A percentile compares a stretch with the other conserved stretches of the same genome.
Evolutionary conservation across 2,888 invertebrate genomes (phyloP).

Genomic region (Patella caerulea): DNA sequence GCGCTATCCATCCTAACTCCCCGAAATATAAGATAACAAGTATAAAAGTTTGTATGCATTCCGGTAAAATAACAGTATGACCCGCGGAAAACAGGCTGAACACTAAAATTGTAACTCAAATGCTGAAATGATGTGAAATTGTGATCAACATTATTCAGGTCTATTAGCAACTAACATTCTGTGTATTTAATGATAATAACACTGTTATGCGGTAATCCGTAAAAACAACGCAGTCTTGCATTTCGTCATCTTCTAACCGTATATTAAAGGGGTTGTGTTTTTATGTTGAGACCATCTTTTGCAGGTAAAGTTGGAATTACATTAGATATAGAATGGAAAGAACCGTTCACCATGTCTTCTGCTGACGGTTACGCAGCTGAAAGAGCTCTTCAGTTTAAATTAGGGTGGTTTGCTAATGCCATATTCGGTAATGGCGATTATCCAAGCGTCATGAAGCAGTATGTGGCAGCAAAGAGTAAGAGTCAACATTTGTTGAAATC

Average conservation of each 20-base stretch:
- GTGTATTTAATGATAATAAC: too few relatives aligned
- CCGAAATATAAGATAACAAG: too few relatives aligned
- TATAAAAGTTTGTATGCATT: too few relatives aligned
- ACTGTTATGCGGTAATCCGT: too few relatives aligned
- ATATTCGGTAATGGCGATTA: conserved; percentile 74
- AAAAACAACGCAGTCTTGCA: too few relatives aligned
- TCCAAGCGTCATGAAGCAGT: conserved; percentile 60
- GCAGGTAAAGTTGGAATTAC: conserved; percentile 55
- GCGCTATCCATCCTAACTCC: too few relatives aligned
- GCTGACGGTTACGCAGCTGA: conserved; percentile 56
- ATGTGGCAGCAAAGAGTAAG: conserved; percentile 49
- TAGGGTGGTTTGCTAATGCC: conserved; percentile 69
- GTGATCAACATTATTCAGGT: neutral
- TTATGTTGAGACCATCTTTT: neutral
- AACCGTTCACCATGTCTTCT: conserved; percentile 44
- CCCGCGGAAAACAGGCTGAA: too few relatives aligned
- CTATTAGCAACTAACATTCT: neutral
- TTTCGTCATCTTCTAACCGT: too few relatives aligned
- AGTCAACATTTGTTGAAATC: conserved; percentile 48
- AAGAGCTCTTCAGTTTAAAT: conserved; percentile 58
- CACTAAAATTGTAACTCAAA: neutral
- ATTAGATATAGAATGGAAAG: conserved; percentile 62
- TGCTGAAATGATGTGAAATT: neutral
- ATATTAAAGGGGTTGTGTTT: neutral
- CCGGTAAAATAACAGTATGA: too few relatives aligned